phyloP scores from a whole-genome alignment of 2,797 vertebrate genomes.

The Otolemur crassicaudatus region DNA sequence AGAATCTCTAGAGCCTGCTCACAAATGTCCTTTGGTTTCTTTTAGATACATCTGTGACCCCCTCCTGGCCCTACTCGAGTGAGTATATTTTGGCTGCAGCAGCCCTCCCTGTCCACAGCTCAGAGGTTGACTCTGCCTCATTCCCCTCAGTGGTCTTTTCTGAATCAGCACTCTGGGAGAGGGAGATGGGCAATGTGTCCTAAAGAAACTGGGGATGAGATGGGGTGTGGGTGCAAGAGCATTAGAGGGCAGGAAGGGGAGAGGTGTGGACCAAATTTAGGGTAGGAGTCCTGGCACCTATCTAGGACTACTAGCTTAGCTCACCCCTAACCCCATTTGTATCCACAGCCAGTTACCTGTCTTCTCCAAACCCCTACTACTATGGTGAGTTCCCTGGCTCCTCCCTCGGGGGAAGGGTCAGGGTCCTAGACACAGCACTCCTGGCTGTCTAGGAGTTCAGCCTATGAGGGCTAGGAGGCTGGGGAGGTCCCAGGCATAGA shows the following conservation, averaged over 20 bases:
- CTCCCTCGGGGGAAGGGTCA: neutral
- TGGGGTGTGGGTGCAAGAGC: neutral
- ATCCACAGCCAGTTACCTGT: constrained; percentile 4
- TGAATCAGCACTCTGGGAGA: neutral
- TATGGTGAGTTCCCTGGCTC: constrained; percentile 68
- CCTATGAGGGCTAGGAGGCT: neutral
- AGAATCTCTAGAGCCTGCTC: neutral
- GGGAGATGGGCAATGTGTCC: neutral
- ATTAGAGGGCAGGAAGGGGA: neutral
- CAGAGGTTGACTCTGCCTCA: accelerated
- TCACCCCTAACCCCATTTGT: neutral
- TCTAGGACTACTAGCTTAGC: neutral
- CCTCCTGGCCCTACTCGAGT: neutral
- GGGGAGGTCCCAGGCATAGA: neutral
- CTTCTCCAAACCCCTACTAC: constrained; percentile 59
- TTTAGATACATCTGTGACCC: neutral
- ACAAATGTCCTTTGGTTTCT: neutral
- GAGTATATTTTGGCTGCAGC: neutral
- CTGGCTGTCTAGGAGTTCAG: neutral
- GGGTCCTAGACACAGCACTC: neutral
- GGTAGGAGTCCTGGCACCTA: neutral
- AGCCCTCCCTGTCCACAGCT: neutral
- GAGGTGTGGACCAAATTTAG: neutral
- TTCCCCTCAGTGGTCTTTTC: neutral
- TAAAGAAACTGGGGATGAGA: neutral